Conservation (phyloP, 2,888 invertebrate genomes). For the Pseudococcus longispinus region DNA sequence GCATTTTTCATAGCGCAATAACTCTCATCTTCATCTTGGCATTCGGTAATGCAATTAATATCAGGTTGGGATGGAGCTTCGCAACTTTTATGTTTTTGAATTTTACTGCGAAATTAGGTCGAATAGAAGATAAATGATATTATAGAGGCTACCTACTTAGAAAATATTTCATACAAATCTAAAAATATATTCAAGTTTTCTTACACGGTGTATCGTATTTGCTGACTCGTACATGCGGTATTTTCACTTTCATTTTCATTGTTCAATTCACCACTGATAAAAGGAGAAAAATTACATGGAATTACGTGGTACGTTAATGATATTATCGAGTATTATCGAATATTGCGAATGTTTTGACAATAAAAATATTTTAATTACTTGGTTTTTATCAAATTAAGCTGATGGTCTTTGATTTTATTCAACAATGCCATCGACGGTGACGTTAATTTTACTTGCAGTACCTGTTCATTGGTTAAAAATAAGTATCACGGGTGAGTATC, state of each 20-base stretch:
- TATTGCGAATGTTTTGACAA: background rate
- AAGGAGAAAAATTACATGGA: background rate
- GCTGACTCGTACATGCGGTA: conserved; percentile 32
- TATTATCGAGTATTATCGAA: background rate
- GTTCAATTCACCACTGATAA: conserved; percentile 20
- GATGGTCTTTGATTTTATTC: conserved; percentile 53
- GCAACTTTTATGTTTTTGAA: conserved; percentile 56
- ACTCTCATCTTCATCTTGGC: conserved; percentile 51
- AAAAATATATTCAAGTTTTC: background rate
- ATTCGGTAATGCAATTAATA: conserved; percentile 45
- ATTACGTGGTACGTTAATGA: background rate
- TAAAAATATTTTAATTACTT: conserved; percentile 42
- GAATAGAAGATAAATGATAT: background rate
- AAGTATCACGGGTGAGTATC: background rate
- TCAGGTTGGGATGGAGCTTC: conserved; percentile 45
- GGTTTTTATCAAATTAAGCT: conserved; percentile 48
- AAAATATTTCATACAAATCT: background rate
- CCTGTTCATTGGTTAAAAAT: conserved; percentile 36
- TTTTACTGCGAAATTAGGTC: conserved; percentile 44
- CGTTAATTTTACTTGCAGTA: conserved; percentile 53
- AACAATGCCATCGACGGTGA: conserved; percentile 52
- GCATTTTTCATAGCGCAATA: conserved; percentile 20
- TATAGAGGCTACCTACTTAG: background rate
- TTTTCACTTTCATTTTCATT: conserved; percentile 48
- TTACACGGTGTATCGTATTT: conserved; percentile 51